These are phyloP conservation scores for Scaptomyza tumidula DNA, from an alignment of 2,888 invertebrate genomes.

Conservation along the genomic window DNA sequence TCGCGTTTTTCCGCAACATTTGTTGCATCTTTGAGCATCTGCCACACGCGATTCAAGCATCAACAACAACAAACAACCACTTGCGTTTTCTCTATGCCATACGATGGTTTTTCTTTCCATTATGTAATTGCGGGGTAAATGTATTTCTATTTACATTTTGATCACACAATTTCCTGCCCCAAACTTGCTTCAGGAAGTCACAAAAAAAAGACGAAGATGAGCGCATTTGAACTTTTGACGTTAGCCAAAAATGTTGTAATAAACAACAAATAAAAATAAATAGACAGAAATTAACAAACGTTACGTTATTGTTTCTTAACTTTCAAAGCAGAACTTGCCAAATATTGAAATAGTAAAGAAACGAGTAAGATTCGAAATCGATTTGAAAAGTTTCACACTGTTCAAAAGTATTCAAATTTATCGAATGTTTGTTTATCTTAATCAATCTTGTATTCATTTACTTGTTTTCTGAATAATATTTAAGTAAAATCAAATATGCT, in stretches of 20 bases:
- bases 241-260: not conserved
- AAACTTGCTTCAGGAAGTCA: conserved; percentile 48
- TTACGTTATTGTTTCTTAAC: no score
- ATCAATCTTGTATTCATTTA: no score
- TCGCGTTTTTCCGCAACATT: conserved; percentile 62
- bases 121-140: conserved; percentile 67
- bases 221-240: conserved; percentile 46
- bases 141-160: conserved; percentile 66
- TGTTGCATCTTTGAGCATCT: conserved; percentile 58
- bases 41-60: conserved; percentile 55
- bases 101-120: conserved; percentile 41
- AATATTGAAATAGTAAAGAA: no score
- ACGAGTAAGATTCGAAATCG: no score
- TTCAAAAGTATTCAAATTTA: no score
- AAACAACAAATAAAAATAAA: no score
- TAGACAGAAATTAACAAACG: no score
- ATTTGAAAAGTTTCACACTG: no score
- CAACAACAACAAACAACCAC: conserved; percentile 19
- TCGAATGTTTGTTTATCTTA: no score
- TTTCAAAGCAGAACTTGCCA: no score
- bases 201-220: conserved; percentile 15
- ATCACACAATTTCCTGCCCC: conserved; percentile 65
- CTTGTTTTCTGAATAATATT: no score
- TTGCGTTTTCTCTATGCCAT: conserved; percentile 66
- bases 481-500: no score